Evolutionary conservation across 2,797 vertebrate species (phyloP), one percentile per base, ranked within the genome.

Genomic region (Protosalanx chinensis): DNA sequence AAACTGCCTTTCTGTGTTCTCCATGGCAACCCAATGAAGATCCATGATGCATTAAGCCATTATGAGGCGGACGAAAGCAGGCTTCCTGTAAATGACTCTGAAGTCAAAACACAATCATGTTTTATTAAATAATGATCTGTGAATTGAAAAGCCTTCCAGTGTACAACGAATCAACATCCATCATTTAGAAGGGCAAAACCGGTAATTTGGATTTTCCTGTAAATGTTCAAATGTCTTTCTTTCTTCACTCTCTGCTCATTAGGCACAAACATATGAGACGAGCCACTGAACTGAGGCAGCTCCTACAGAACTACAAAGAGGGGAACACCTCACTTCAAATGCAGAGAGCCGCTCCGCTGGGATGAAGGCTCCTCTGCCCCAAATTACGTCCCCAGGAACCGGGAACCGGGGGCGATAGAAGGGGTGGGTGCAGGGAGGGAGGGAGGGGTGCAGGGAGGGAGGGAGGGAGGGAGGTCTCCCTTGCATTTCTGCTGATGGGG

Each of bases 401-500:
- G 58, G n/a, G 5, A 33, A 20, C 41, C 4, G 15, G 23, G 23
- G 51, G 64, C 46, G 51, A 16, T 15, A 4, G 29, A 49, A 49
- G 49, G 51, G 27, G 35, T 51, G 23, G 23, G 23, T 27, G 23
- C 23, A 13, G 60, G n/a, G 46, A 59, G 64, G 20, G 51, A 35
- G 33, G 29, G 65, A 49, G 49, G 51, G 27, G 35, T 51, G 46
- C n/a, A 46, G 53, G 32, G 35, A 15, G 20, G 15, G n/a, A 20
- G 5, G n/a, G n/a, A n/a, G n/a, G n/a, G 46, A 59, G 64, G 20
- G 51, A 35, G 33, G 5, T 32, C 27, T 13, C 32, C 70, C 79
- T 63, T 64, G 35, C 29, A 51, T 77, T 78, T 65, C 57, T 70
- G 82, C 80, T 75, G 81, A 82, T 49, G 67, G 59, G 15, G 67